Evolutionary conservation across 1,140 invertebrate genomes (phyloP).

Genomic region (Eulimnadia texana): DNA sequence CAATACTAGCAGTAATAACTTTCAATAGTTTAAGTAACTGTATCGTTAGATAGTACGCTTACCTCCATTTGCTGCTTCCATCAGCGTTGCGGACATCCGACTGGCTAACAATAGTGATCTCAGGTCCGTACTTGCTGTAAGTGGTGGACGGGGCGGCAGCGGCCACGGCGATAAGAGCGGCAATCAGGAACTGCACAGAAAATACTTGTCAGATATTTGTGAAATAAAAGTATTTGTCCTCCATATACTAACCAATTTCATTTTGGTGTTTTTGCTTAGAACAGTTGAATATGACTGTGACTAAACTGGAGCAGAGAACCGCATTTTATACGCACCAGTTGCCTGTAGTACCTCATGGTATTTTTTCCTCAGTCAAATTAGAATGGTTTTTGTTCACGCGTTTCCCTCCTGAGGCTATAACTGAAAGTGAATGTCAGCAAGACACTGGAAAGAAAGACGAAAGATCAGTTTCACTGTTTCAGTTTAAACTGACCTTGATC

Average conservation of each 20-base stretch:
- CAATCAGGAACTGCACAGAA: slow-evolving; percentile 5
- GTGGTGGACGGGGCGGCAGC: slow-evolving; percentile 9
- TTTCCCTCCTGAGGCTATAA: no score
- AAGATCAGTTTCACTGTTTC: no score
- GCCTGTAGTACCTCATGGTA: no score
- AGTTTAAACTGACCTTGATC: no score
- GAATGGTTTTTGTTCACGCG: no score
- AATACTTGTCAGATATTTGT: background rate
- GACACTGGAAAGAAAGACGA: no score
- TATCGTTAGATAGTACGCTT: background rate
- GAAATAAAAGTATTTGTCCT: background rate
- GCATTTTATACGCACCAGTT: background rate
- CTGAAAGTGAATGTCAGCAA: no score
- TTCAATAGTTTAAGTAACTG: background rate
- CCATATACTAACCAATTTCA: background rate
- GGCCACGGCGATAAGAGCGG: slow-evolving; percentile 10
- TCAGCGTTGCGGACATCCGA: slow-evolving; percentile 1
- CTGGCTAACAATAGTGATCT: slow-evolving; percentile 7
- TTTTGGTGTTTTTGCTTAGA: background rate
- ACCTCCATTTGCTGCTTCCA: slow-evolving; percentile 7
- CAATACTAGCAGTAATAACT: background rate
- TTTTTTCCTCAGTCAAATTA: no score
- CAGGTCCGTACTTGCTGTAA: background rate
- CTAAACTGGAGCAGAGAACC: background rate
- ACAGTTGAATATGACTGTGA: background rate